Conservation (phyloP, 2,113 vertebrate species). For the Pollachius pollachius region DNA sequence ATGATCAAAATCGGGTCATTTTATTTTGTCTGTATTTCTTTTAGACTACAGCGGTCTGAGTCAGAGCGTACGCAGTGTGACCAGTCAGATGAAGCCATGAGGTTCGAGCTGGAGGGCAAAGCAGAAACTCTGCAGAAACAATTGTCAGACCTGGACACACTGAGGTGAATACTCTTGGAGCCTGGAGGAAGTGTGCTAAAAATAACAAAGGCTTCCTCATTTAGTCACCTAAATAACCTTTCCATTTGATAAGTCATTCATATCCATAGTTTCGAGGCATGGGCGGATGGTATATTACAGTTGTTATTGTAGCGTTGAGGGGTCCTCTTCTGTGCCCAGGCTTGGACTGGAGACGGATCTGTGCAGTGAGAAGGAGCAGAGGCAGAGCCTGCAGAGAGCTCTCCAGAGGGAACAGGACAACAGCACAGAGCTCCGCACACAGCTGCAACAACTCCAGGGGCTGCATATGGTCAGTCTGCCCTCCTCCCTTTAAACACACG, state of each 20-base stretch:
- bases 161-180: constrained; percentile 73
- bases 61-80: constrained; percentile 72
- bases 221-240: too few species aligned
- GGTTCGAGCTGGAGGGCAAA: constrained; percentile 78
- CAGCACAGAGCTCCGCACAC: constrained; percentile 82
- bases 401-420: constrained; percentile 88
- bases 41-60: constrained; percentile 85
- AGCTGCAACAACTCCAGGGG: constrained; percentile 91
- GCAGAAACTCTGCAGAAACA: constrained; percentile 78
- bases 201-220: neutral
- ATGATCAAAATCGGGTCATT: neutral
- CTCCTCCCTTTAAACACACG: neutral
- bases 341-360: constrained; percentile 85
- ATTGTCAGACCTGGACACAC: constrained; percentile 81
- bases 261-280: too few species aligned
- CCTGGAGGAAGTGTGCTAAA: neutral
- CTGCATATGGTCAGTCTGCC: constrained; percentile 71
- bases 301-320: neutral
- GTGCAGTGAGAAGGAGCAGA: constrained; percentile 87
- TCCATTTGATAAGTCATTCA: too few species aligned
- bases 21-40: neutral
- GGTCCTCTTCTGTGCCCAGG: constrained; percentile 64
- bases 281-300: too few species aligned
- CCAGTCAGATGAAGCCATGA: constrained; percentile 79
- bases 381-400: constrained; percentile 84